These are phyloP conservation scores for Macrocentrus cingulum DNA, from an alignment of 1,140 invertebrate genomes.

Conservation along the genomic window DNA sequence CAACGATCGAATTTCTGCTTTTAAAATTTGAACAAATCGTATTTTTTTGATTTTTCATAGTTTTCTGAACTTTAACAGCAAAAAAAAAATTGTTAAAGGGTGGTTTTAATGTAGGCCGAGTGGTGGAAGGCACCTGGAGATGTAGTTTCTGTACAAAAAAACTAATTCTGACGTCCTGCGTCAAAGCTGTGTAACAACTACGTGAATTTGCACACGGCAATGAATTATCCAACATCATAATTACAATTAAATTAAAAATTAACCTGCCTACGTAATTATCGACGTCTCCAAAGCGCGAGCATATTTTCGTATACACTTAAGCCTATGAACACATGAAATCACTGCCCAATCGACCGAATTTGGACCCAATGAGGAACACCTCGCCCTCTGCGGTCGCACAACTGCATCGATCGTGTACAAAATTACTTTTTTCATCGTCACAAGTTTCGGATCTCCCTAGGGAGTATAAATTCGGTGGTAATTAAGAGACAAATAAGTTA, in stretches of 20 bases:
- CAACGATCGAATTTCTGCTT: too few species aligned
- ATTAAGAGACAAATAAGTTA: background rate
- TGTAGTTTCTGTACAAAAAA: constrained; percentile 18
- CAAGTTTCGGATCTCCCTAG: background rate
- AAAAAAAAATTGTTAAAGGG: constrained; percentile 6
- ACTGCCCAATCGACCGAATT: constrained; percentile 58
- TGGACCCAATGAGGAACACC: constrained; percentile 55
- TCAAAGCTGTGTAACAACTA: constrained; percentile 35
- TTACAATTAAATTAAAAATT: constrained; percentile 22
- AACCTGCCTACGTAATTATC: constrained; percentile 26
- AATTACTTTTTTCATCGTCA: background rate
- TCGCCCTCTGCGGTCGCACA: constrained; percentile 42
- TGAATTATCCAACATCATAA: constrained; percentile 20
- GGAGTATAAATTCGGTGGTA: constrained; percentile 10
- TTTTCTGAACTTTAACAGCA: too few species aligned
- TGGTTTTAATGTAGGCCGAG: constrained; percentile 18
- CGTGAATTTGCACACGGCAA: constrained; percentile 19
- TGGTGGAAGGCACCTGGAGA: constrained; percentile 28
- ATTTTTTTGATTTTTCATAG: too few species aligned
- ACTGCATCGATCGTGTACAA: too few species aligned
- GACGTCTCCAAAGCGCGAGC: constrained; percentile 38
- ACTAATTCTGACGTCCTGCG: constrained; percentile 54
- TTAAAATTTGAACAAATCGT: too few species aligned
- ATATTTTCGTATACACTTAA: constrained; percentile 51
- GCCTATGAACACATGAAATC: constrained; percentile 61